phyloP scores from a whole-genome alignment of 2,113 vertebrate species.

The Chloroceryle aenea region DNA sequence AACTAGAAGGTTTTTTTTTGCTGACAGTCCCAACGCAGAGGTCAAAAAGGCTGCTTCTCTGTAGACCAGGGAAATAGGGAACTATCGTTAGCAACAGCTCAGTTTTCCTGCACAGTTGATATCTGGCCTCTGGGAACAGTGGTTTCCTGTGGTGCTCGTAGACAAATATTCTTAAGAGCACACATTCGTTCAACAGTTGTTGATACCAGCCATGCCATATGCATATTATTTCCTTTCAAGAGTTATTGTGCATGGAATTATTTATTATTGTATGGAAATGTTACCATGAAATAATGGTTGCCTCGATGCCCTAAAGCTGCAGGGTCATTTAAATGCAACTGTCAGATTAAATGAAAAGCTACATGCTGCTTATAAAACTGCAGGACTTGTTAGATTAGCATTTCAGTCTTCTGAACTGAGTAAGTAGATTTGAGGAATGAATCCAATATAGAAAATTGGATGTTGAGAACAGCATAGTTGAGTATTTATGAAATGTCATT shows the following conservation, averaged over 20 bases:
- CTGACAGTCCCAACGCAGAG: background rate
- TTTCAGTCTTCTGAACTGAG: background rate
- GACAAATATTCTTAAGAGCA: background rate
- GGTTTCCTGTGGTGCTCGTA: background rate
- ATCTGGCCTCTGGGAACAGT: background rate
- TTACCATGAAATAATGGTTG: conserved; percentile 13
- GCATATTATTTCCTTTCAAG: conserved; percentile 1
- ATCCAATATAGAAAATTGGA: conserved; percentile 25
- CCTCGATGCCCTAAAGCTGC: background rate
- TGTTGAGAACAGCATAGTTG: background rate
- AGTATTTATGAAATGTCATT: conserved; percentile 45
- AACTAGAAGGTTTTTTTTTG: background rate
- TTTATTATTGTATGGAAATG: conserved; percentile 5
- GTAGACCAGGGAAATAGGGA: background rate
- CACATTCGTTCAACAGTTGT: background rate
- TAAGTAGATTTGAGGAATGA: conserved; percentile 47
- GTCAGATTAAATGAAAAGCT: conserved; percentile 40
- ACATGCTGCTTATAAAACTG: conserved; percentile 31
- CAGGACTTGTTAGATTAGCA: conserved; percentile 43
- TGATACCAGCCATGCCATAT: background rate
- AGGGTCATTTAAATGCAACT: conserved; percentile 40
- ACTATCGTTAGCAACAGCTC: background rate
- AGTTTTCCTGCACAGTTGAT: background rate
- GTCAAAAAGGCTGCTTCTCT: background rate
- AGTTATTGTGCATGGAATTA: background rate